Evolutionary conservation across 23 tunicate species (phyloP), one percentile per base, ranked within the genome.

Genomic region (Phallusia fumigata): DNA sequence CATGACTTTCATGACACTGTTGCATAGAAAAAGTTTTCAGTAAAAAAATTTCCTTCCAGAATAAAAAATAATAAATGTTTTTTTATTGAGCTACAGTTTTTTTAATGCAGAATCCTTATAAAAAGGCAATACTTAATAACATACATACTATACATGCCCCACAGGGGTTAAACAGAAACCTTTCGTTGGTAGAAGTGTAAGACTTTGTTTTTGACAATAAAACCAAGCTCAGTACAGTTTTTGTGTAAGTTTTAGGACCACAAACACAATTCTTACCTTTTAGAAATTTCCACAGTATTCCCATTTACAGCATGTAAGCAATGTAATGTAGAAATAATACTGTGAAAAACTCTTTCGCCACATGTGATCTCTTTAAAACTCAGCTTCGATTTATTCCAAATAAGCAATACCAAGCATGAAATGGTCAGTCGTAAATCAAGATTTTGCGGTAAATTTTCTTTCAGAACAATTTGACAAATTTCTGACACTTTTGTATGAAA

Each of bases 321-420:
- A 45, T 85, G 89, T 45, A 85, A 36, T 1, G 65, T 11, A 35
- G 28, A 28, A n/a, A 85, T 35, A 19, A 85, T 19, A 6, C 35
- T 36, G 30, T 79, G 72, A 72, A 85, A 85, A 72, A 85, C 79
- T 40, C 83, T 80, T 32, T 79, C 89, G 8, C 30, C 32, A 19
- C 65, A 75, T 12, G 24, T 21, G 3, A 58, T 3, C 69, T 58
- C 28, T 65, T 2, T 1, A 32, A 21, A 24, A 2, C 28, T 30
- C 30, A 31, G 30, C 15, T 49, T 32, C 0, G 73, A 28, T 79
- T 79, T 85, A 47, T 85, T 85, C 89, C 83, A 85, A 49, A 85
- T 19, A 30, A 85, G 79, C 28, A 85, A 33, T 0, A 76, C 69
- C n/a, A 85, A 36, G 26, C 74, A 3, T 0, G 30, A 35, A n/a